Conservation (phyloP, 2,888 invertebrate genomes). For the Ectropis crepuscularia region DNA sequence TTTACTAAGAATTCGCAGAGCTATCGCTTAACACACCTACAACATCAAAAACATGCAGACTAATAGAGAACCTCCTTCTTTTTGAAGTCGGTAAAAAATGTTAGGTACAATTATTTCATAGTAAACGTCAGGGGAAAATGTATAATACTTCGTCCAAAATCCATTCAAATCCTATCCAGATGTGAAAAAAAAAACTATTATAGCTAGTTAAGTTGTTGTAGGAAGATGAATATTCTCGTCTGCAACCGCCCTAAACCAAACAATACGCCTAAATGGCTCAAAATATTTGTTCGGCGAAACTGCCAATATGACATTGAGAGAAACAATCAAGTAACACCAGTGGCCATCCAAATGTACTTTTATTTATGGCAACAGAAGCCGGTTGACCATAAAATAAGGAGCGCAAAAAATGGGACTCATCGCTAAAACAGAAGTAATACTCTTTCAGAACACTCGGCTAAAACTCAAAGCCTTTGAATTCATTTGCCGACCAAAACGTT, state of each 20-base stretch:
- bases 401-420: constrained; percentile 54
- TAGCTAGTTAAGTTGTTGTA: too few relatives aligned
- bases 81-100: too few relatives aligned
- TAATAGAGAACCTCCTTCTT: too few relatives aligned
- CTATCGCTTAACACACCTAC: too few relatives aligned
- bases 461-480: constrained; percentile 5
- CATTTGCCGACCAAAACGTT: too few relatives aligned
- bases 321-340: constrained; percentile 77
- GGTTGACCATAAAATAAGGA: constrained; percentile 60
- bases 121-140: too few relatives aligned
- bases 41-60: too few relatives aligned
- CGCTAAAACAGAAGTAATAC: constrained; percentile 39
- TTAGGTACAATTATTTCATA: too few relatives aligned
- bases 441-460: constrained; percentile 40
- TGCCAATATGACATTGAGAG: constrained; percentile 64
- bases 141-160: too few relatives aligned
- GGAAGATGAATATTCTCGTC: constrained; percentile 27
- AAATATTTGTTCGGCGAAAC: constrained; percentile 58
- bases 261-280: constrained; percentile 64
- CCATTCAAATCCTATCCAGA: too few relatives aligned
- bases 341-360: constrained; percentile 69
- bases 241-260: constrained; percentile 46
- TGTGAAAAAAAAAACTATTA: too few relatives aligned
- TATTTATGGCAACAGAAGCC: constrained; percentile 76
- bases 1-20: too few relatives aligned